phyloP scores from a whole-genome alignment of 2,797 vertebrate species.

The Podargus strigoides region DNA sequence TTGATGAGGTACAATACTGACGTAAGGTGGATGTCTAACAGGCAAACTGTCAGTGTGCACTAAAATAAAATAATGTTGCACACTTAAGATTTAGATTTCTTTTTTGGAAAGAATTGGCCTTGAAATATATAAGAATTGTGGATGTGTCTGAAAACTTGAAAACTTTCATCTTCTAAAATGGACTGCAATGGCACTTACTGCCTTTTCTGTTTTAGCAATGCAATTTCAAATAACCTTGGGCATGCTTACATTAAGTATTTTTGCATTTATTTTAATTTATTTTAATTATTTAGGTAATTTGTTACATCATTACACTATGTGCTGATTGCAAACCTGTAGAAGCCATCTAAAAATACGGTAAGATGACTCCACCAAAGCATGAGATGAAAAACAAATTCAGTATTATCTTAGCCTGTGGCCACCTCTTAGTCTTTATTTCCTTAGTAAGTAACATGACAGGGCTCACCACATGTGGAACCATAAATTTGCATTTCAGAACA shows the following conservation, averaged over 20 bases:
- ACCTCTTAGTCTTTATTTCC: neutral
- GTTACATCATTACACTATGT: neutral
- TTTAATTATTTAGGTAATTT: neutral
- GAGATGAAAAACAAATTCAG: neutral
- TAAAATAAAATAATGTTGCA: neutral
- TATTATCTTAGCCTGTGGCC: neutral
- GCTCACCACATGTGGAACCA: neutral
- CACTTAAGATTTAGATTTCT: neutral
- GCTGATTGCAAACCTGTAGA: neutral
- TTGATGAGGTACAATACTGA: neutral
- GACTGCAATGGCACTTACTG: neutral
- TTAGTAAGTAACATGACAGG: neutral
- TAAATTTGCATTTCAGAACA: constrained; percentile 16
- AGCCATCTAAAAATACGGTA: neutral
- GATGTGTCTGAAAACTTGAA: neutral
- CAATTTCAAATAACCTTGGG: neutral
- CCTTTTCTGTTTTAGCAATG: neutral
- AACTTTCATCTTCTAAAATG: neutral
- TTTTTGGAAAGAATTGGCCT: neutral
- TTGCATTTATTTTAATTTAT: too few relatives aligned
- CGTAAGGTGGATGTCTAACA: neutral
- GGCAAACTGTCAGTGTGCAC: neutral
- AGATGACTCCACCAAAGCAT: neutral
- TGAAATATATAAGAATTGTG: neutral
- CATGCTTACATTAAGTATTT: neutral